These are phyloP conservation scores for Delphinapterus leucas DNA, from an alignment of 2,113 vertebrate genomes.

Conservation along the genomic window DNA sequence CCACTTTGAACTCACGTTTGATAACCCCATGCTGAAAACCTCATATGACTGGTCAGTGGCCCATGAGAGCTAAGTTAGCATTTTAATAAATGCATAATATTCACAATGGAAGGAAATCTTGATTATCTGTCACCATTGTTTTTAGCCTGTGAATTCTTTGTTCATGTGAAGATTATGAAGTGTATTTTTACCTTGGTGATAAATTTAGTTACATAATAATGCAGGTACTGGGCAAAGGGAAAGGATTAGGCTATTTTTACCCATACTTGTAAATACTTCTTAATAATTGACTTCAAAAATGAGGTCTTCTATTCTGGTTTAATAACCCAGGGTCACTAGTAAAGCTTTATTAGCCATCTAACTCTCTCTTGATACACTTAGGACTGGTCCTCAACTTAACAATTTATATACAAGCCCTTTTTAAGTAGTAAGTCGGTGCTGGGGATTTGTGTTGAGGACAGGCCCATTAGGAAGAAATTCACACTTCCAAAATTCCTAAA, in stretches of 20 bases:
- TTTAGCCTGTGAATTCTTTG: neutral
- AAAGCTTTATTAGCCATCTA: neutral
- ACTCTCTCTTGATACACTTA: neutral
- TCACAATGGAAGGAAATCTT: neutral
- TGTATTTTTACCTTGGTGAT: neutral
- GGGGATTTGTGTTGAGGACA: neutral
- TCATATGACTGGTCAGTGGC: neutral
- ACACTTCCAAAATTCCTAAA: neutral
- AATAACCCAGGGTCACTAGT: neutral
- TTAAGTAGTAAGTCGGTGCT: neutral
- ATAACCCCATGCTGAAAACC: neutral
- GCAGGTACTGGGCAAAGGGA: neutral
- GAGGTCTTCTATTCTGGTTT: neutral
- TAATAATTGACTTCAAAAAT: neutral
- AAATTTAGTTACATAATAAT: neutral
- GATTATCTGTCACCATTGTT: neutral
- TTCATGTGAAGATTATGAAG: neutral
- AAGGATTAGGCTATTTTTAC: neutral
- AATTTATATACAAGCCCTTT: neutral
- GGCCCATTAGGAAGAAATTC: neutral
- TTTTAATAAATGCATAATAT: neutral
- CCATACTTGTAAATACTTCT: neutral
- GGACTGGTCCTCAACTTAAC: neutral
- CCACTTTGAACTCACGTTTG: neutral
- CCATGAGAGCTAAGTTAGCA: neutral